Evolutionary conservation across 2,797 vertebrate genomes (phyloP), one percentile per base, ranked within the genome.

Genomic region (Premnoplex brunnescens): DNA sequence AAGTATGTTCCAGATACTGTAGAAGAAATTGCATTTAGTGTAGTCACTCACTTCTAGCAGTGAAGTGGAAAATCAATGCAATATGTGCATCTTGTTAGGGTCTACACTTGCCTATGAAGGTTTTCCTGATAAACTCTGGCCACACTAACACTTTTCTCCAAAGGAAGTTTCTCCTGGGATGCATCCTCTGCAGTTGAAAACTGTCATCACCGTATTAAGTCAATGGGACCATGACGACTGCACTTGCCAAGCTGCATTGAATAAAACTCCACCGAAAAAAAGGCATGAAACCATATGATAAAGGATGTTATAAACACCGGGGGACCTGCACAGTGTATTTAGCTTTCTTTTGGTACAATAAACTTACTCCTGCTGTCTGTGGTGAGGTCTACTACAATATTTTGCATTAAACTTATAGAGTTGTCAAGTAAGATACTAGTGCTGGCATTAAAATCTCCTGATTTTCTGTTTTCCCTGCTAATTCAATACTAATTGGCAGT

Each of bases 71-170:
- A 91, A 93, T 82, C 54, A 51, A 1, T 89, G 75, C 75, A 89
- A 62, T 89, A 52, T 12, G 14, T 75, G 21, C 14, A 68, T 49
- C 43, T 76, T 90, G 27, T 41, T 72, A 87, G 41, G 48, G 32
- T 79, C 66, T 69, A 62, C 32, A 8, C 59, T 91, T 84, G 26
- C 44, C 79, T 77, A 28, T 43, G 63, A 74, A 76, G 34, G 28
- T 85, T 90, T 90, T 75, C 37, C 82, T 91, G 89, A 88, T 85
- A 85, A 87, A 67, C 80, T 80, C 56, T 82, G 86, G 48, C 52
- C 37, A 71, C 0, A 0, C 34, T 67, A 91, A 77, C 56, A 71
- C 63, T 86, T 84, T 46, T n/a, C 22, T 59, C 39, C 30, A 55
- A 79, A 95, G 76, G 20, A 68, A 72, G 4, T 93, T 95, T 84